Evolutionary conservation across 2,797 vertebrate genomes (phyloP), one percentile per base, ranked within the genome.

Genomic region (Hephaestus fuliginosus): DNA sequence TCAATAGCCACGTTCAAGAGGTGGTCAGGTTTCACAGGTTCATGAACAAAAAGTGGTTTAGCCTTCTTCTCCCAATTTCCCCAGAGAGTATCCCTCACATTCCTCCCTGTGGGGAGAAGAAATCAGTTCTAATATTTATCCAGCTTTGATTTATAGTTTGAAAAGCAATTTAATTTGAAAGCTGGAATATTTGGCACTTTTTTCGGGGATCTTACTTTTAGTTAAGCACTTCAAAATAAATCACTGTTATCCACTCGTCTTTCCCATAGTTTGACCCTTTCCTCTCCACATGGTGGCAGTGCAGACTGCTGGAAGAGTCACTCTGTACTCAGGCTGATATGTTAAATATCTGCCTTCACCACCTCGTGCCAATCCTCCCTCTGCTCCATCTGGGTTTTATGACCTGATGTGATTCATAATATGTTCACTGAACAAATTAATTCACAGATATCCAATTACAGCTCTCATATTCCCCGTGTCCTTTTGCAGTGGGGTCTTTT

Each of bases 341-440:
- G 69, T 22, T 64, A 67, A 62, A 67, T 62, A 41, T 75, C 71
- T 53, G 55, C 74, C 58, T 75, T 46, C 57, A 9, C 25, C 67
- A 65, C 71, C 83, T 70, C 52, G 73, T 83, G 84, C 83, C 76
- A 77, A 13, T 67, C 53, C 83, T 79, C 68, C 74, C 72, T 78
- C 80, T 70, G 64, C 81, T 86, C 84, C 83, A 85, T 89, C 85
- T 81, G 86, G 80, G 28, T 79, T 88, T 91, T 85, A 84, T 76
- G 73, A 82, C 76, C 87, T 74, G 70, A 76, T 86, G 76, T 87
- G 82, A 92, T 88, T 91, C 88, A 90, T 87, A 65, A 72, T 79
- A 70, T 85, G 89, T 89, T 85, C 89, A 67, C 64, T 65, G 73
- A 67, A 68, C 86, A 91, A 83, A 92, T 91, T 86, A 90, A 90